phyloP scores from a whole-genome alignment of 2,888 invertebrate genomes.

The Cryptus armator region DNA sequence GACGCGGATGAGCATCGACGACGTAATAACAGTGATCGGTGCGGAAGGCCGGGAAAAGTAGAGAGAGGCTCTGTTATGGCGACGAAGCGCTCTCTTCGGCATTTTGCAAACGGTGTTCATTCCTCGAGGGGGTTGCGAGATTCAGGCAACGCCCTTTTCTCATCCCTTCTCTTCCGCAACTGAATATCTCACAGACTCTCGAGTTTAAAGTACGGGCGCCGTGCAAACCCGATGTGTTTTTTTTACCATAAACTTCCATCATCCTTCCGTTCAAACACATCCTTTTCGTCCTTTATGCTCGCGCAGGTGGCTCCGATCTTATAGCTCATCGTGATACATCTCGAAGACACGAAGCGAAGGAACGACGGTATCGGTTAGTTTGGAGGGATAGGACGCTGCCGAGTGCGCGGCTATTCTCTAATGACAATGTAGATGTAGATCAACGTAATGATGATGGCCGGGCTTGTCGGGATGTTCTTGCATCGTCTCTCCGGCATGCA shows the following conservation, averaged over 20 bases:
- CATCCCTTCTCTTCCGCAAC: conserved; percentile 50
- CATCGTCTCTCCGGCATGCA: conserved; percentile 38
- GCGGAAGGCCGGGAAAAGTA: conserved; percentile 76
- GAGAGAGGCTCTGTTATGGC: conserved; percentile 64
- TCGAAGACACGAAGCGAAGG: conserved; percentile 26
- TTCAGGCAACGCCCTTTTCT: conserved; percentile 65
- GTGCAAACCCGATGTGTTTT: neutral
- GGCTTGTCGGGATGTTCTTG: conserved; percentile 70
- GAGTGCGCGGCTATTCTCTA: conserved; percentile 75
- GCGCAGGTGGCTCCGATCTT: conserved; percentile 62
- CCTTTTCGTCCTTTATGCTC: conserved; percentile 47
- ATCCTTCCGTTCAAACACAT: conserved; percentile 37
- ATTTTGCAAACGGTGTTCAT: conserved; percentile 44
- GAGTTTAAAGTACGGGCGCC: neutral
- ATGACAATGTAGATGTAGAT: conserved; percentile 83
- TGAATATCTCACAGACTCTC: conserved; percentile 21
- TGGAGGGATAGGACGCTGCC: conserved; percentile 63
- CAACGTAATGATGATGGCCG: conserved; percentile 80
- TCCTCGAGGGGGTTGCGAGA: conserved; percentile 64
- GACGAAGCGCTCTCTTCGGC: conserved; percentile 59
- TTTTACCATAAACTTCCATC: conserved; percentile 51
- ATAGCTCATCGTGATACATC: conserved; percentile 49
- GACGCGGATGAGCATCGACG: conserved; percentile 77
- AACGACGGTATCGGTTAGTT: conserved; percentile 63
- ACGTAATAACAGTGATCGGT: conserved; percentile 81